Evolutionary conservation across 2,113 vertebrate genomes (phyloP).

Genomic region (Buteo buteo): DNA sequence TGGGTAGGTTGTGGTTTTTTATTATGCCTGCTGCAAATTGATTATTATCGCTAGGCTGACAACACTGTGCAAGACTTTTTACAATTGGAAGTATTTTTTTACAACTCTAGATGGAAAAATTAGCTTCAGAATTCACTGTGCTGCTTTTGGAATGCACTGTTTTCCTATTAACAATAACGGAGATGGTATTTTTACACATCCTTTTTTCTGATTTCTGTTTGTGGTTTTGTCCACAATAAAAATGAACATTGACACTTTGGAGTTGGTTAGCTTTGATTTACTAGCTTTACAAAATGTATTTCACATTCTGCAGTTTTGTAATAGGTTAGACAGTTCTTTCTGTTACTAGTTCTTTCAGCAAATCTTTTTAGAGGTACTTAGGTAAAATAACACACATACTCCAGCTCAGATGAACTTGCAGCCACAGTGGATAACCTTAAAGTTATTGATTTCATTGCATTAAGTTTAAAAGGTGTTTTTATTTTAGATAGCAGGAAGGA

Average conservation of each 20-base stretch:
- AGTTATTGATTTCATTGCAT: not conserved
- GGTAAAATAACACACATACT: not conserved
- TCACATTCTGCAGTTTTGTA: not conserved
- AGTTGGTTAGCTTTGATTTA: not conserved
- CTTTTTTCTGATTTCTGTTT: not conserved
- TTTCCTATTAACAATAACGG: not conserved
- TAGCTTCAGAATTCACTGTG: not conserved
- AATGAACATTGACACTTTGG: not conserved
- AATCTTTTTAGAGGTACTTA: not conserved
- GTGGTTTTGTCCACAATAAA: not conserved
- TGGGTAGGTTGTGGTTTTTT: not conserved
- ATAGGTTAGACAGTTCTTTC: not conserved
- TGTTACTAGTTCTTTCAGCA: not conserved
- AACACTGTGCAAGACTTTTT: not conserved
- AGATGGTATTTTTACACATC: rapidly evolving
- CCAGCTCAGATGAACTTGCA: not conserved
- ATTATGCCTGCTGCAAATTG: not conserved
- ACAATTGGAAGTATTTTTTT: not conserved
- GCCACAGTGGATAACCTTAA: not conserved
- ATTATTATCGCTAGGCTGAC: not conserved
- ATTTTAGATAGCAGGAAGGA: not conserved
- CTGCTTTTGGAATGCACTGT: not conserved
- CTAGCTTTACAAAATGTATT: not conserved
- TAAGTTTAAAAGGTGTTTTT: not conserved
- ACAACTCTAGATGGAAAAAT: not conserved